Evolutionary conservation across 2,797 vertebrate genomes (phyloP).

Genomic region (Scarus forsteni): DNA sequence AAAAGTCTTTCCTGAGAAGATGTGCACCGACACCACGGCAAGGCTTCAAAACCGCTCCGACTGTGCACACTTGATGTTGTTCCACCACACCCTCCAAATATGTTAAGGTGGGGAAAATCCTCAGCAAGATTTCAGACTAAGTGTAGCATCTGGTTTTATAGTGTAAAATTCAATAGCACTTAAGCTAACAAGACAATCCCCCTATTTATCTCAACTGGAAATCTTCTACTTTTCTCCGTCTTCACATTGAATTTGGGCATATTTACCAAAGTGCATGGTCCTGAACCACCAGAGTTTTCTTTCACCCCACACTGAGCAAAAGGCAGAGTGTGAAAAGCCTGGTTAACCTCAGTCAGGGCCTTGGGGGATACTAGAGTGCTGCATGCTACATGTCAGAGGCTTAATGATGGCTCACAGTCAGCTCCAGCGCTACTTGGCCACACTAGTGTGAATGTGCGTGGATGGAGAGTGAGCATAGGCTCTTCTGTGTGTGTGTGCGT

Average conservation of each 20-base stretch:
- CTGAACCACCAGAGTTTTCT: conserved; percentile 39
- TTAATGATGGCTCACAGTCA: conserved; percentile 79
- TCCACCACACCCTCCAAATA: conserved; percentile 28
- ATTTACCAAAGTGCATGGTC: conserved; percentile 38
- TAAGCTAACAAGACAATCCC: conserved; percentile 35
- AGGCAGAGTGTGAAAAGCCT: conserved; percentile 71
- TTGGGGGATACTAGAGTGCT: conserved; percentile 61
- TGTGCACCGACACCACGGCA: conserved; percentile 30
- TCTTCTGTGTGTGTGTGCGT: conserved; percentile 11
- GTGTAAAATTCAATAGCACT: conserved; percentile 25
- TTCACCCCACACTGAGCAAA: conserved; percentile 43
- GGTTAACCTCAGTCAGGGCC: conserved; percentile 77
- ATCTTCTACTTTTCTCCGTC: not conserved
- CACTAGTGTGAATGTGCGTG: conserved; percentile 19
- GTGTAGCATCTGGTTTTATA: conserved; percentile 16
- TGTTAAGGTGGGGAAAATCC: conserved; percentile 31
- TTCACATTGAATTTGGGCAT: conserved; percentile 26
- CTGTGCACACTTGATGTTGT: conserved; percentile 46
- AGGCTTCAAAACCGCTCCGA: conserved; percentile 44
- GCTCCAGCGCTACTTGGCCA: conserved; percentile 46
- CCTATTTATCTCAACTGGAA: conserved; percentile 4
- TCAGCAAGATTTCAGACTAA: conserved; percentile 29
- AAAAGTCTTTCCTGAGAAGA: conserved; percentile 47
- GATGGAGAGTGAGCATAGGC: conserved; percentile 23
- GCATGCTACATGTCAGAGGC: conserved; percentile 72